phyloP scores from a whole-genome alignment of 30 jellyfish, hydroid and myxozoan genomes.

The Aurelia aurita region DNA sequence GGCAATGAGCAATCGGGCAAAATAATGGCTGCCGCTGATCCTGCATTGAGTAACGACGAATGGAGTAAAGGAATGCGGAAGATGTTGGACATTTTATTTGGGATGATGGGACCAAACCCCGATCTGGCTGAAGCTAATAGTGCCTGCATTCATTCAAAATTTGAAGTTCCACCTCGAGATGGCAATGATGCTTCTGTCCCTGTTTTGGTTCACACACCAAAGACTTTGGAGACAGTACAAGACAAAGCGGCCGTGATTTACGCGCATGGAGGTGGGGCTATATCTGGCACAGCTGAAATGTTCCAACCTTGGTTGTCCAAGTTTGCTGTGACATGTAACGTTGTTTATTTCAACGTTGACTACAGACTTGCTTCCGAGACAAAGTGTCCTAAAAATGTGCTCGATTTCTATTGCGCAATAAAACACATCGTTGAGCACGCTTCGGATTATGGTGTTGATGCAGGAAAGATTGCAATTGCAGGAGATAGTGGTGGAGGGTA shows the following conservation, averaged over 20 bases:
- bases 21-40: not conserved
- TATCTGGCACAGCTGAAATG: slow-evolving; percentile 38
- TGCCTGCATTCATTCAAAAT: slow-evolving; percentile 22
- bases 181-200: slow-evolving; percentile 46
- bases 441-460: slow-evolving; percentile 32
- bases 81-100: not conserved
- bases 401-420: slow-evolving; percentile 51
- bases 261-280: slow-evolving; percentile 61
- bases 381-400: slow-evolving; percentile 61
- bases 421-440: slow-evolving; percentile 52
- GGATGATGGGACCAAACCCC: not conserved
- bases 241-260: slow-evolving; percentile 60
- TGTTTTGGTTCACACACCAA: slow-evolving; percentile 46
- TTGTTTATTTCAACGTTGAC: slow-evolving; percentile 46
- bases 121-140: slow-evolving; percentile 1
- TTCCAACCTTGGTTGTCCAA: slow-evolving; percentile 25
- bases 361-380: slow-evolving; percentile 69
- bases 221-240: not conserved
- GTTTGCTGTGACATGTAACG: slow-evolving; percentile 9
- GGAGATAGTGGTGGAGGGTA: slow-evolving; percentile 75
- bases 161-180: slow-evolving; percentile 58
- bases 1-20: not conserved
- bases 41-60: not conserved
- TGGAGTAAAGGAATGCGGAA: not conserved
- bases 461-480: slow-evolving; percentile 43